These are phyloP conservation scores for Sesamia nonagrioides DNA, from an alignment of 1,140 invertebrate species.

Conservation along the genomic window DNA sequence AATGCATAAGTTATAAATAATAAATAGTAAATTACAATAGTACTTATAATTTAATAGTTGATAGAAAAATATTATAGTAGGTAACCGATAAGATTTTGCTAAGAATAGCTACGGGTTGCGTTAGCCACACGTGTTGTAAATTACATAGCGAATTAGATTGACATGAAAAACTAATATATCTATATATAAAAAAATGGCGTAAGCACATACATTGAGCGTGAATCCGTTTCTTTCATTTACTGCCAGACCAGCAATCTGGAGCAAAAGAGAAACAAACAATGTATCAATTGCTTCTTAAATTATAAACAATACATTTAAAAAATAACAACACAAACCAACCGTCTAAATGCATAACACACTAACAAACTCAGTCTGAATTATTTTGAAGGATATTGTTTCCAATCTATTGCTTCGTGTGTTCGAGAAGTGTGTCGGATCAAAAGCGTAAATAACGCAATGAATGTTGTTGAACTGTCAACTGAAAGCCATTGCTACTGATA, in stretches of 20 bases:
- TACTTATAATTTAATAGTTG: constrained; percentile 58
- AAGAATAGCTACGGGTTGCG: constrained; percentile 54
- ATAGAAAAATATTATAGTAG: constrained; percentile 57
- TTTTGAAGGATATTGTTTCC: too few species aligned
- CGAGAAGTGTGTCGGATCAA: too few species aligned
- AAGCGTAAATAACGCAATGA: too few species aligned
- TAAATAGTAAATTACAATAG: constrained; percentile 45
- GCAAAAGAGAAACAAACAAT: constrained; percentile 25
- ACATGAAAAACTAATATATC: constrained; percentile 4
- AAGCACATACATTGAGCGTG: constrained; percentile 21
- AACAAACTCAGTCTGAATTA: too few species aligned
- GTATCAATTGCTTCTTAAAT: neutral
- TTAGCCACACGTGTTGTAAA: constrained; percentile 27
- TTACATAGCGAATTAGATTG: constrained; percentile 41
- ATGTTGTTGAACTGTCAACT: too few species aligned
- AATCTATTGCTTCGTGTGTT: too few species aligned
- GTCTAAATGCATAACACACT: too few species aligned
- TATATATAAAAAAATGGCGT: neutral
- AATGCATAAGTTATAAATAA: constrained; percentile 24
- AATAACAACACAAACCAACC: too few species aligned
- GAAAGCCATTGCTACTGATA: too few species aligned
- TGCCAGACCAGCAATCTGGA: constrained; percentile 24
- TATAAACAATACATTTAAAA: neutral
- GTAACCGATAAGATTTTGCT: constrained; percentile 56
- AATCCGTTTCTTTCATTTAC: constrained; percentile 18